Base-by-base conservation (phyloP, 2,113 vertebrate species). In the Phalacrocorax carbo region DNA sequence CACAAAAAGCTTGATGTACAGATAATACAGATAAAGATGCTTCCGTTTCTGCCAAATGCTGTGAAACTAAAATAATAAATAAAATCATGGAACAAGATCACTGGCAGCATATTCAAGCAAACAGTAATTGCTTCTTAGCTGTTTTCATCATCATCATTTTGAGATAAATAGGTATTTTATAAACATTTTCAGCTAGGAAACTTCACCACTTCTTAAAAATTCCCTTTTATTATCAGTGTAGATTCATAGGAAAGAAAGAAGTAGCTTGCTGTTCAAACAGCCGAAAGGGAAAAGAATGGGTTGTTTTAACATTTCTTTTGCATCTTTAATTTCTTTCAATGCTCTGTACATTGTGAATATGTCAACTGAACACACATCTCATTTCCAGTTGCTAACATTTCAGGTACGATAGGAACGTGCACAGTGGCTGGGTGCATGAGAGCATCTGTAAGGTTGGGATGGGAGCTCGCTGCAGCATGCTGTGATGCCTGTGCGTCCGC, bases 211-310 rank as follows among this genome's bases (percentile, higher is more conserved):
- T 87, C 86, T 95, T 94, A 94, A 97, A 94, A 95, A 97, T 95
- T 86, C 90, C 62, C 81, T 97, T 96, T 96, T 78, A 96, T 93
- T 96, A 87, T 75, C 92, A 76, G 19, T 15, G 52, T 88, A 94
- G 77, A 66, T 77, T 91, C 36, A 38, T 2, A 69, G 58, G 38
- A 86, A 54, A 94, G 60, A 86, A 75, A 82, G 58, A 90, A 93
- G 88, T 46, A 62, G 64, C 89, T 61, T 54, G 16, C 71, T 87
- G 54, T 80, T 89, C 46, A 93, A 79, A 95, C 57, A 38, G 80
- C 82, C 85, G 57, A 95, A 88, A 93, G 61, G 49, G 57, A 22
- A 80, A 69, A 57, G 82, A 66, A 25, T 16, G 42, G 46, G n/a
- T 94, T 94, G 84, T 91, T 97, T 92, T 84, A 83, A 83, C 92